These are phyloP conservation scores for Augiades crinisus DNA, from an alignment of 2,888 invertebrate species.

Conservation along the genomic window DNA sequence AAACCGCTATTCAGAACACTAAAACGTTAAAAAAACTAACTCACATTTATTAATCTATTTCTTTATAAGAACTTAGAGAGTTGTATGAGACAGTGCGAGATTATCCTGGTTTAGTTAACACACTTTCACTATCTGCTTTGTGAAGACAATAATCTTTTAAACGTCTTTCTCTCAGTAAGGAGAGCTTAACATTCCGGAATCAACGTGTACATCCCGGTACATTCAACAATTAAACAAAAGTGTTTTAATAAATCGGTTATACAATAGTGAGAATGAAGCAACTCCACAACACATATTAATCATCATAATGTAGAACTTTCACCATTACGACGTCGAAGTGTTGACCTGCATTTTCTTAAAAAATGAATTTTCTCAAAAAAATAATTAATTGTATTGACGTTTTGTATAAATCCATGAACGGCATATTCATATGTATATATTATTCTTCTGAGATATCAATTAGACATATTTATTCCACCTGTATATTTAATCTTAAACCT, in stretches of 20 bases:
- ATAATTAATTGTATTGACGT: background rate
- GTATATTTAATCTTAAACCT: too few species aligned
- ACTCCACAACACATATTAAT: constrained; percentile 19
- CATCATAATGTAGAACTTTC: constrained; percentile 22
- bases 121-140: constrained; percentile 8
- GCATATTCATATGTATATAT: too few species aligned
- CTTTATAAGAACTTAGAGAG: too few species aligned
- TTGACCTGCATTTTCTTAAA: constrained; percentile 14
- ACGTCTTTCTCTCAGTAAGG: constrained; percentile 1
- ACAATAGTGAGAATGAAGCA: constrained; percentile 23
- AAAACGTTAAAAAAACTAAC: too few species aligned
- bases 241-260: constrained; percentile 25
- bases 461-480: too few species aligned
- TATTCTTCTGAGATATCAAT: too few species aligned
- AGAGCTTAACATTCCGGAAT: constrained; percentile 10
- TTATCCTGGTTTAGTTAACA: background rate
- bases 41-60: too few species aligned
- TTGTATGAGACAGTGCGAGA: too few species aligned
- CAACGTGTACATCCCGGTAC: background rate
- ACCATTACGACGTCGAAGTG: constrained; percentile 8
- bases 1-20: too few species aligned
- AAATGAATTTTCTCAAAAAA: background rate
- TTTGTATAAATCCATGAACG: too few species aligned
- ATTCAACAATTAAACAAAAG: constrained; percentile 24
- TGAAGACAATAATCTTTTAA: background rate